These are phyloP conservation scores for Forbesichthys papilliferus DNA, from an alignment of 2,113 vertebrate genomes.

Conservation along the genomic window DNA sequence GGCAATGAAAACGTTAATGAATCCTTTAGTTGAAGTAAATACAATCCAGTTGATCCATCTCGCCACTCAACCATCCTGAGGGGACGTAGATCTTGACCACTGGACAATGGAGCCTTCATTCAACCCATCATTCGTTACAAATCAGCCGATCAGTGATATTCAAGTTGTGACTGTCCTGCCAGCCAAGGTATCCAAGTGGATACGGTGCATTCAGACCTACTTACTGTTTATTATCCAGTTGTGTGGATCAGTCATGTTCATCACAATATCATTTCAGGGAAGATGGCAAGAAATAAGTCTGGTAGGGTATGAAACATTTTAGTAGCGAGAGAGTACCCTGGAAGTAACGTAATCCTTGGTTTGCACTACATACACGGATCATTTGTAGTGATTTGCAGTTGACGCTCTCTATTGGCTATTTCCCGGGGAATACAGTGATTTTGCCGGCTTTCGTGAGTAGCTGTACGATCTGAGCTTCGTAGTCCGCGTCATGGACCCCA, in stretches of 20 bases:
- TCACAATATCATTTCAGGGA: not conserved
- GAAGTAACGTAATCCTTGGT: not conserved
- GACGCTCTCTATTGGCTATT: constrained; percentile 67
- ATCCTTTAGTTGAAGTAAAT: not conserved
- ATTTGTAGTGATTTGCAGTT: not conserved
- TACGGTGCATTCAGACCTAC: constrained; percentile 3
- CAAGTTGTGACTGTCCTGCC: not conserved
- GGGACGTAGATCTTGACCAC: constrained; percentile 7
- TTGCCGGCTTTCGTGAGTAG: constrained; percentile 88
- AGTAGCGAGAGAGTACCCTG: not conserved
- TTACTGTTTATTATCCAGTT: not conserved
- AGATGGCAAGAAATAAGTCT: not conserved
- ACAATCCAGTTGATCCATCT: not conserved
- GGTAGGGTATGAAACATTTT: not conserved
- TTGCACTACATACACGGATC: not conserved
- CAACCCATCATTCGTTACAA: not conserved
- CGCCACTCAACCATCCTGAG: constrained; percentile 1
- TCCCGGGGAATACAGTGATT: constrained; percentile 92
- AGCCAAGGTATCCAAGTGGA: not conserved
- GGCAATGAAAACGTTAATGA: constrained; percentile 4
- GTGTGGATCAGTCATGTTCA: not conserved
- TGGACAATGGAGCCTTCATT: not conserved
- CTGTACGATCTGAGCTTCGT: constrained; percentile 92
- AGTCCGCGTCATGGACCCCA: constrained; percentile 94
- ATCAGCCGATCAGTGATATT: not conserved